Base-by-base conservation (phyloP, 2,888 invertebrate species). In the Melinopterus prodromus region DNA sequence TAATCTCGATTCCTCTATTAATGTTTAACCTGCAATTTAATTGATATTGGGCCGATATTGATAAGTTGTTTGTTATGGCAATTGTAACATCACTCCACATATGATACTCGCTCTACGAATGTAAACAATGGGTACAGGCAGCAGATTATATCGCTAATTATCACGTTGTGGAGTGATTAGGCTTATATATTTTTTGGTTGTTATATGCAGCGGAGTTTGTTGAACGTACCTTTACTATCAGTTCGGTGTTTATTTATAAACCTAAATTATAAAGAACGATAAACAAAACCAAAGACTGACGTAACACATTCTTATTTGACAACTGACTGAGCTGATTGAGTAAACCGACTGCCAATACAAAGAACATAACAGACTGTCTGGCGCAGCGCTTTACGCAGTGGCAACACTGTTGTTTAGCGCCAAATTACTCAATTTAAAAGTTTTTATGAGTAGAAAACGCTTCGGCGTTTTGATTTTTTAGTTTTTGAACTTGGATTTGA, bases 71-170 rank as follows among this genome's bases (percentile, higher is more conserved):
- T 12, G 12, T 53, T 9, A 53, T 26, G 26, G 26, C 3, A 26
- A 26, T 26, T 26, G 26, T 26, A 26, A 26, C 26, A 26, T 53
- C 53, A 12, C 53, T 12, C 53, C 53, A 53, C 53, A 53, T 53
- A 53, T 53, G 53, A 53, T 53, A 53, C 12, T 9, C 53, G 12
- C 9, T 74, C 9, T 35, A 74, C 35, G 37, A 74, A 36, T 74
- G 77, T 81, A 81, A 82, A 83, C 79, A 82, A 80, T 79, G 83
- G 84, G 82, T 82, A 81, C 79, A 80, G 81, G 80, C 80, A 81
- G 77, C 71, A 71, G 69, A 78, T 71, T 69, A 35, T 74, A 35
- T 37, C 69, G 70, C 4, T 70, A 71, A 78, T 69, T 35, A 75
- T n/a, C 37, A 75, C 15, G 6, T 38, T 77, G 71, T 77, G 26